Conservation (phyloP, 1,140 invertebrate genomes). For the Drosophila aff. region DNA sequence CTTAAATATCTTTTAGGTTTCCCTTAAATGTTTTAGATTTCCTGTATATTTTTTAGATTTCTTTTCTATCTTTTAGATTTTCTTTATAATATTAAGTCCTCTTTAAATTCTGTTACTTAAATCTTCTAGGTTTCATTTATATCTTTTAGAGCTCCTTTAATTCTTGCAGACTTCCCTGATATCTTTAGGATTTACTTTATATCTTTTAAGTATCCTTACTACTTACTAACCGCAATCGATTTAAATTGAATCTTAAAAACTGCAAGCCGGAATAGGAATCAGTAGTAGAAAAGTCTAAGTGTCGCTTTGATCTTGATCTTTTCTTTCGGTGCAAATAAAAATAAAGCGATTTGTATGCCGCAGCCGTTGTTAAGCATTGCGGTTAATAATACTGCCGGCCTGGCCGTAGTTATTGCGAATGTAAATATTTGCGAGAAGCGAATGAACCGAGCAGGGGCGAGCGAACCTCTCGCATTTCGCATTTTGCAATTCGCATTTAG, state of each 20-base stretch:
- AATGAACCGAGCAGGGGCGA: slow-evolving; percentile 60
- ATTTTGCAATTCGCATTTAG: slow-evolving; percentile 29
- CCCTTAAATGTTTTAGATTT: background rate
- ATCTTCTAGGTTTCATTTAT: background rate
- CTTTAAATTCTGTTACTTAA: too few relatives aligned
- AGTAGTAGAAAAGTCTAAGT: too few relatives aligned
- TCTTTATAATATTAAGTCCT: too few relatives aligned
- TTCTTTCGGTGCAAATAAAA: slow-evolving; percentile 28
- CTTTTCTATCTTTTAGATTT: background rate
- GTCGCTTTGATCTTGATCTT: slow-evolving; percentile 5
- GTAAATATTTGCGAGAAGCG: slow-evolving; percentile 77
- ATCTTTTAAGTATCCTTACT: background rate
- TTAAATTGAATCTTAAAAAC: background rate
- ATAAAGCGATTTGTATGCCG: slow-evolving; percentile 62
- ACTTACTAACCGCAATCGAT: too few relatives aligned
- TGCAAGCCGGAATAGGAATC: background rate
- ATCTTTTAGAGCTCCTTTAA: background rate
- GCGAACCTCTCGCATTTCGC: slow-evolving; percentile 37
- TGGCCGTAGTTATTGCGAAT: slow-evolving; percentile 58
- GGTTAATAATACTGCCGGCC: slow-evolving; percentile 60
- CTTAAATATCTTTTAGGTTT: background rate
- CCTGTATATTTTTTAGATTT: background rate
- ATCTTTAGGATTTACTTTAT: background rate
- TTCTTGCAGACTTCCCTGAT: fast-evolving
- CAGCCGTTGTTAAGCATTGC: slow-evolving; percentile 43